Base-by-base conservation (phyloP, 2,888 invertebrate species). In the Campoletis raptor region DNA sequence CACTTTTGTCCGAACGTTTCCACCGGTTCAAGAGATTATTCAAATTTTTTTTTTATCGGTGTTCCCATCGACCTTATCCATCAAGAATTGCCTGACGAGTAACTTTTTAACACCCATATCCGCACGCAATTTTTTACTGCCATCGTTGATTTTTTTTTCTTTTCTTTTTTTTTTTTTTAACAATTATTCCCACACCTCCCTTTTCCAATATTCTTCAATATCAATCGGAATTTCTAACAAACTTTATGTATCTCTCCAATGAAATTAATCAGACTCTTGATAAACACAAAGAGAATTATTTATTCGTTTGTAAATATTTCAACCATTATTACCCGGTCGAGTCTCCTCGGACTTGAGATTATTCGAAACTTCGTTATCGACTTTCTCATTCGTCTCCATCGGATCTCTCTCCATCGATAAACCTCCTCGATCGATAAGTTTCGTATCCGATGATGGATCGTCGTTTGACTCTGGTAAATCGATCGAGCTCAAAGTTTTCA, bases 401-500 rank as follows among this genome's bases (percentile, higher is more conserved):
- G 61, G 57, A 24, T 79, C 81, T 30, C 12, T 42, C 24, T 81
- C 77, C 78, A 83, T 61, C 52, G 81, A 83, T 24, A 78, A 73
- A 5, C 52, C 42, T 45, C 61, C 40, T 18, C 36, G 52, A 73
- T 81, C 84, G 81, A 69, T 73, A 61, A 64, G 9, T 42, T 15
- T 67, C 10, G 18, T 70, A 30, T 45, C 67, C 36, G 74, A 74
- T 42, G 74, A 74, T 42, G 45, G 36, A 24, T 85, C 76, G 42
- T 54, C 76, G 15, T 61, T 76, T 15, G 66, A 66, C 42, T 85
- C 87, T 73, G 86, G 77, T 52, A 79, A 15, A 10, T 78, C 82
- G 9, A 78, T 84, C 36, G 87, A 57, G 66, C 81, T 87, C 48
- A 83, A 69, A n/a, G 87, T 81, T 87, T 87, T 67, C n/a, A 69